Evolutionary conservation across 1,140 invertebrate genomes (phyloP), one percentile per base, ranked within the genome.

Genomic region (Liolophura sinensis): DNA sequence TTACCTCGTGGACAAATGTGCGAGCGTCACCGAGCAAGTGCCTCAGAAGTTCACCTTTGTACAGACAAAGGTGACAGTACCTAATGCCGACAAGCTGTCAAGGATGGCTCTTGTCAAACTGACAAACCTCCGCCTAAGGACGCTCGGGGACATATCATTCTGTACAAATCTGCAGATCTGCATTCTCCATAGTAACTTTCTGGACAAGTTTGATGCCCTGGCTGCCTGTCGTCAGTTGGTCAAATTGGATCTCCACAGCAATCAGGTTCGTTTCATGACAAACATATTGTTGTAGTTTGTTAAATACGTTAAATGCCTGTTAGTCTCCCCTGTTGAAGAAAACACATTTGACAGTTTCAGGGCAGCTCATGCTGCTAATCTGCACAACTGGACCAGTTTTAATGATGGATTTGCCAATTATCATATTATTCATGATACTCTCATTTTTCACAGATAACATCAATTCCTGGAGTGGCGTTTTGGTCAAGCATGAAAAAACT

Each of bases 241-340:
- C n/a, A 81, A 78, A 62, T 68, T 84, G 20, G 82, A 84, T 72
- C 63, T 84, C 14, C 81, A 82, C 68, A 71, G 74, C 56, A 84
- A 84, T 71, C 78, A 82, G 78, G 82, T 83, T 71, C 69, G 64
- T 58, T 46, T 49, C 12, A 40, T 54, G 9, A 5, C 3, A 40
- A 40, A 9, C 31, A 40, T 3, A 5, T 40, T 40, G 3, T 40
- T 40, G 31, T 9, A 9, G 31, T 40, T 40, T 40, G 9, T 9
- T 9, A 40, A 40, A 40, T 40, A 5, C 3, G 31, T 40, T 40
- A 40, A 40, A 40, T 3, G 31, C 9, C 31, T 40, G 31, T 40
- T 40, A 40, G 31, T 40, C 9, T 40, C 9, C 31, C 31, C 9
- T 40, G 31, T 40, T 9, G 31, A 24, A 60, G 18, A 60, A 61